Evolutionary conservation across 2,888 invertebrate species (phyloP).

Genomic region (Amblyteles armatorius): DNA sequence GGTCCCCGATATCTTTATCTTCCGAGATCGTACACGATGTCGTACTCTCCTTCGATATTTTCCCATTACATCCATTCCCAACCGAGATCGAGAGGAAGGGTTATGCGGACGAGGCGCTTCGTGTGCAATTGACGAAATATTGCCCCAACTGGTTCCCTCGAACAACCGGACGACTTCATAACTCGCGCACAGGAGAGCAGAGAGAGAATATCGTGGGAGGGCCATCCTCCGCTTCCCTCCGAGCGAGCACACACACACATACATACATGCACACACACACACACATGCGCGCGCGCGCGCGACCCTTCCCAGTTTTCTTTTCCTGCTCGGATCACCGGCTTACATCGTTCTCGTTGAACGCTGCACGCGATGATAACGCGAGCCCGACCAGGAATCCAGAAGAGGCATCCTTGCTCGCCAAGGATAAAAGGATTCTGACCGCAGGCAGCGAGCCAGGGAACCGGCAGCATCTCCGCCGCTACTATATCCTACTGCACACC

Average conservation of each 20-base stretch:
- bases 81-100: slow-evolving; percentile 27
- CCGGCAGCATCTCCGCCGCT: slow-evolving; percentile 9
- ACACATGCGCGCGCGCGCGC: slow-evolving; percentile 50
- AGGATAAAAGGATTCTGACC: slow-evolving; percentile 79
- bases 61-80: slow-evolving; percentile 72
- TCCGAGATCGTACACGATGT: slow-evolving; percentile 51
- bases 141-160: slow-evolving; percentile 76
- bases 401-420: slow-evolving; percentile 75
- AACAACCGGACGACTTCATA: slow-evolving; percentile 81
- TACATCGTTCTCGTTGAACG: slow-evolving; percentile 68
- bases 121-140: slow-evolving; percentile 73
- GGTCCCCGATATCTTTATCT: background rate
- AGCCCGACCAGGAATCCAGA: slow-evolving; percentile 74
- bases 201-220: slow-evolving; percentile 78
- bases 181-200: slow-evolving; percentile 74
- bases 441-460: slow-evolving; percentile 50
- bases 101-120: slow-evolving; percentile 20
- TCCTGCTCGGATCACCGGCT: slow-evolving; percentile 42
- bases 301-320: slow-evolving; percentile 53
- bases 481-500: slow-evolving; percentile 15
- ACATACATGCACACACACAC: too few species aligned
- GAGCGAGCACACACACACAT: too few species aligned
- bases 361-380: slow-evolving; percentile 81
- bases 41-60: slow-evolving; percentile 75
- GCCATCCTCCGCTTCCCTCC: slow-evolving; percentile 45